Evolutionary conservation across 2,888 invertebrate genomes (phyloP), one percentile per base, ranked within the genome.

Genomic region (Drosophila vallismaia): DNA sequence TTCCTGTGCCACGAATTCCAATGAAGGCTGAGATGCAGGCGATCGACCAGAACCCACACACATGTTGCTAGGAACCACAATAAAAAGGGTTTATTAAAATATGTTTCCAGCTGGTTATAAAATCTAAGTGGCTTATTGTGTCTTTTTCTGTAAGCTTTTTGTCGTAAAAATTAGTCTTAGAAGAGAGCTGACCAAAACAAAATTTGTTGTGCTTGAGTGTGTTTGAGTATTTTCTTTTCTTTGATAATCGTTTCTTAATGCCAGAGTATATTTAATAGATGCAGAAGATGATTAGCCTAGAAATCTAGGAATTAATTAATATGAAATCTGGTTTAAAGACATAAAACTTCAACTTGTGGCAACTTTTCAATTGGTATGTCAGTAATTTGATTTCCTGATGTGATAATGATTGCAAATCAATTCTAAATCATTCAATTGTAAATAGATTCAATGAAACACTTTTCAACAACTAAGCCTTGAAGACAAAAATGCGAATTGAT

Each of bases 61-160:
- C 58, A 63, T 67, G 60, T 36, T 3, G 36, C 36, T 2, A 19
- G 40, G 8, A 36, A 36, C 50, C 45, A 19, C 3, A 49, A 38
- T 1, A 38, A 45, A 38, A 42, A 50, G 54, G 73, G 73, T 51
- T 51, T 69, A 69, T 69, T 57, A 59, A 73, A 68, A 68, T 72
- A 74, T 56, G 46, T 70, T 19, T 19, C 9, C 28, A 36, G 31
- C 46, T 44, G 74, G 76, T 50, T 60, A 81, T 84, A 78, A 82
- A 80, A 80, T 64, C 70, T 73, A 84, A 82, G 82, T 86, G 82
- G 79, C 85, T 82, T 82, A 82, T 76, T 81, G 69, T 86, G 82
- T 86, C 67, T 28, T 38, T 54, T 33, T 33, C 49, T 40, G 12
- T 5, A 56, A 31, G 33, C 31, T 46, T 28, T 44, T 62, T 48